A percentile compares a stretch with the other conserved stretches of the same genome.
These are phyloP conservation scores for Micronisus gabar DNA, from an alignment of 2,113 vertebrate species.

Conservation along the genomic window DNA sequence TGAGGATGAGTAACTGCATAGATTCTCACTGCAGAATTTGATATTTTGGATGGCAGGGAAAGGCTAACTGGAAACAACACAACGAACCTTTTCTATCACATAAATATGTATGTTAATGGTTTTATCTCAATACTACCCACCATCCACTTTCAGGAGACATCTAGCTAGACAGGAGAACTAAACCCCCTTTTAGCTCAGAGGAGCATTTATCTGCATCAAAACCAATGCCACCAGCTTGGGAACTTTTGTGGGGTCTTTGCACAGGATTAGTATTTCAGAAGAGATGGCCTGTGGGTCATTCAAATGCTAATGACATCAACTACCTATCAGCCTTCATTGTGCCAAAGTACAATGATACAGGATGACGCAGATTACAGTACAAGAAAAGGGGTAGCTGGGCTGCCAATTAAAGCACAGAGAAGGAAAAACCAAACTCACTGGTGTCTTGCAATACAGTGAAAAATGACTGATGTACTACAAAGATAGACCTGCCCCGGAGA, in stretches of 20 bases:
- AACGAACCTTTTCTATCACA: background rate
- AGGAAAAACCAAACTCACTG: background rate
- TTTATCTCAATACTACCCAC: background rate
- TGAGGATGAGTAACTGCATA: background rate
- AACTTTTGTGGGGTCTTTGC: background rate
- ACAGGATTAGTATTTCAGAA: background rate
- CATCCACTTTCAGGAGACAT: background rate
- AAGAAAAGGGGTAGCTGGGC: background rate
- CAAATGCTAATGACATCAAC: background rate
- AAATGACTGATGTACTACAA: background rate
- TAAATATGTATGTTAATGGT: background rate
- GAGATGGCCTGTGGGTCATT: background rate
- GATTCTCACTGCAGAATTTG: background rate
- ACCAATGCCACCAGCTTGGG: background rate
- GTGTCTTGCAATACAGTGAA: background rate
- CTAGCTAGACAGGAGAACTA: background rate
- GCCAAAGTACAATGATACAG: background rate
- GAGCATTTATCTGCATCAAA: background rate
- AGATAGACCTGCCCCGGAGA: background rate
- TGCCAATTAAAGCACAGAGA: background rate
- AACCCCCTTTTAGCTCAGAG: background rate
- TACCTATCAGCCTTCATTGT: background rate
- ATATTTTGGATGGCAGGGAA: background rate
- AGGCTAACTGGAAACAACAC: background rate
- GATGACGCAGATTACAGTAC: background rate